Evolutionary conservation across 2,888 invertebrate genomes (phyloP), one percentile per base, ranked within the genome.

Genomic region (Pyrrhosoma nymphula): DNA sequence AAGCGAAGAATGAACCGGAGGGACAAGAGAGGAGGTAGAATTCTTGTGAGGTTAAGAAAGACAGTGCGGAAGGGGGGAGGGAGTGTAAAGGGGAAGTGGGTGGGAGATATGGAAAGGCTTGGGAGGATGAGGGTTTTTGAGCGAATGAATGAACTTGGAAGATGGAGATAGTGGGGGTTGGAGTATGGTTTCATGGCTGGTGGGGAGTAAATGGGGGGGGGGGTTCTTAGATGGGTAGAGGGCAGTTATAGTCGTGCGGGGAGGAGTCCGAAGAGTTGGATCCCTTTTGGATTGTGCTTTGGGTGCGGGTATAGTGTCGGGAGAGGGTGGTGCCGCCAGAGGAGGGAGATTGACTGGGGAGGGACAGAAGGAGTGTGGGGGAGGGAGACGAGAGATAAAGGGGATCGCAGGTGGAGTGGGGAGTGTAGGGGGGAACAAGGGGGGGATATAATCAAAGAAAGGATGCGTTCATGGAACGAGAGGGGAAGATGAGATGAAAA

Each of bases 71-170:
- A 35, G 91, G 8, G n/a, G 14, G 56, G 56, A 90, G n/a, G 90
- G 56, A 12, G 30, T 30, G 69, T 3, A 16, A 35, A 4, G 26
- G 55, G 55, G 23, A 23, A 26, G 89, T 75, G 75, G 75, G 75
- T 20, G 89, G 89, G 56, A 89, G 89, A 89, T 89, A 89, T 89
- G 89, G 89, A 55, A 89, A 89, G 89, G 89, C 39, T 56, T 16
- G 55, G 89, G 56, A 91, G 63, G 91, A 93, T 93, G 93, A 93
- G 93, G 93, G 89, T 89, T 89, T 89, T 47, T n/a, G 89, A 89
- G 89, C 89, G 93, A 93, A 93, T 93, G 93, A 93, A 93, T 93
- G 93, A 93, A 93, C 93, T 93, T 47, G 93, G 93, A 39, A 93
- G 93, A 93, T 93, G 93, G 47, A 93, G 93, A 93, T 93, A 75